Percentiles rank a stretch among this genome's conserved stretches.
Evolutionary conservation across 1,140 invertebrate genomes (phyloP).

Genomic region (Planococcus citri): DNA sequence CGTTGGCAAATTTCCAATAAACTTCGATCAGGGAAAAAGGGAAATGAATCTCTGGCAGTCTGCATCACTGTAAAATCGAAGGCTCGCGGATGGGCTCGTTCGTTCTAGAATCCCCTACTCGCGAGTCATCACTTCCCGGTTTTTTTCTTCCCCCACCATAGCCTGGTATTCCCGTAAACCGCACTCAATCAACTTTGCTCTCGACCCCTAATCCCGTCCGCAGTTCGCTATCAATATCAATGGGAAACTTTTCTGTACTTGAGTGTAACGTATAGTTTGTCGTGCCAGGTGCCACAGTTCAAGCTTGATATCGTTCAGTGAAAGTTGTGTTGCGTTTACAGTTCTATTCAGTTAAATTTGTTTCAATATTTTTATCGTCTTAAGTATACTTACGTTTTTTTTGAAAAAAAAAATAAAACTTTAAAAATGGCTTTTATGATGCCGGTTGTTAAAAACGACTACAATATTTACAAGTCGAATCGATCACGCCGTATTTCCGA

Average conservation of each 20-base stretch:
- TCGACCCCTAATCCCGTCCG: not conserved
- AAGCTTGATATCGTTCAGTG: not conserved
- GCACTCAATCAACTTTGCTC: not conserved
- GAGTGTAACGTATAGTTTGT: not conserved
- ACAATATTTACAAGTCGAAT: constrained; percentile 78
- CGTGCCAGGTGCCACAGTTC: not conserved
- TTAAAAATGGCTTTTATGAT: constrained; percentile 79
- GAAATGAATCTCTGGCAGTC: not conserved
- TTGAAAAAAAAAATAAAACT: not conserved
- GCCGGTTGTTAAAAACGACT: constrained; percentile 84
- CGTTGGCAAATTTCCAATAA: not conserved
- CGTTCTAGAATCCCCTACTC: not conserved
- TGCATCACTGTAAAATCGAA: not conserved
- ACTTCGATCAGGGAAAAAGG: not conserved
- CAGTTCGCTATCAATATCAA: not conserved
- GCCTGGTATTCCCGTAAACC: not conserved
- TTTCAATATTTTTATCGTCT: not conserved
- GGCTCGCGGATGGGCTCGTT: not conserved
- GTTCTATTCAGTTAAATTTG: not conserved
- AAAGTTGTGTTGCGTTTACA: not conserved
- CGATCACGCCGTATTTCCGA: constrained; percentile 58
- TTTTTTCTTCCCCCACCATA: not conserved
- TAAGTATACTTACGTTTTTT: no score
- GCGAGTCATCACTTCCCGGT: not conserved
- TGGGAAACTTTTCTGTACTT: not conserved